A percentile compares a stretch with the other conserved stretches of the same genome.
Evolutionary conservation across 2,113 vertebrate genomes (phyloP).

Genomic region (Pristiophorus japonicus): DNA sequence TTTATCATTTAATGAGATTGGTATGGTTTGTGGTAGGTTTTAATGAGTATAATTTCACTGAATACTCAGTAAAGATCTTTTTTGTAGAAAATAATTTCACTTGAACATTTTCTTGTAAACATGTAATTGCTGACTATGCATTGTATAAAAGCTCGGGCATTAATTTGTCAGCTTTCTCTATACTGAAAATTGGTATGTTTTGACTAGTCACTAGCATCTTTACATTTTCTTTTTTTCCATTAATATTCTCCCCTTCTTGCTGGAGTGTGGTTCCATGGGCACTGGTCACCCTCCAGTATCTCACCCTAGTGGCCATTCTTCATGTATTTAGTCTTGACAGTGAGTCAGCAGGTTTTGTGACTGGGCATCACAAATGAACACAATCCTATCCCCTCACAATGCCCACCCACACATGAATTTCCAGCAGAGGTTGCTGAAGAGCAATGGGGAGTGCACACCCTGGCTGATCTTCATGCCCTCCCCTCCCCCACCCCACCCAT

Average conservation of each 20-base stretch:
- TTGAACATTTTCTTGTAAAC: background rate
- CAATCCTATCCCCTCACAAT: background rate
- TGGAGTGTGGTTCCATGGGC: background rate
- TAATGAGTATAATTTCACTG: background rate
- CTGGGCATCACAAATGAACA: background rate
- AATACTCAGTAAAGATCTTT: background rate
- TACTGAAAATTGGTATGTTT: background rate
- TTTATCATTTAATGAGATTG: background rate
- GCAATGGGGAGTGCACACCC: background rate
- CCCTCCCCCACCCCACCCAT: too few species aligned
- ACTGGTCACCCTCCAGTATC: background rate
- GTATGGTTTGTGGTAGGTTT: background rate
- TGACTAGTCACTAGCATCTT: background rate
- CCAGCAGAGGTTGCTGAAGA: background rate
- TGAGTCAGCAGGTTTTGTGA: background rate
- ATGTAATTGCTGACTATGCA: background rate
- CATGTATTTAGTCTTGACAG: background rate
- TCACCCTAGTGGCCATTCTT: background rate
- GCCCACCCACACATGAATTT: background rate
- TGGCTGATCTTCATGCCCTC: too few species aligned
- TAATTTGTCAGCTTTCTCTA: background rate
- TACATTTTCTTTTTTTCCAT: background rate
- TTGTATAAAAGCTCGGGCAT: background rate
- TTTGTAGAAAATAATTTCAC: background rate
- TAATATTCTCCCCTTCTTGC: background rate